Conservation (phyloP, 1,140 invertebrate genomes). For the Drosophila lacteicornis region DNA sequence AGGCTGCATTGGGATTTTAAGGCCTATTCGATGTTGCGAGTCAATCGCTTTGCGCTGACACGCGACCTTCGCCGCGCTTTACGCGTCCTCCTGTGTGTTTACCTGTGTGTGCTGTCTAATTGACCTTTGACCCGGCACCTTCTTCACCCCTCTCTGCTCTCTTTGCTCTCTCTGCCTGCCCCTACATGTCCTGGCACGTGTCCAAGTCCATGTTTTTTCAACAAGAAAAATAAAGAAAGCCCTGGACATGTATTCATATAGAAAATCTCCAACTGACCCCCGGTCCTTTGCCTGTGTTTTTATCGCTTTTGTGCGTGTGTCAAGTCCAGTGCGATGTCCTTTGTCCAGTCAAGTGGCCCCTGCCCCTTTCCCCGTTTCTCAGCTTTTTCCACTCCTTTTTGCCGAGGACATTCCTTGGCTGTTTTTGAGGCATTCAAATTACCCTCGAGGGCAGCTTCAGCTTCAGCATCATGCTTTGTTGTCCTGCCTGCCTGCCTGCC, state of each 20-base stretch:
- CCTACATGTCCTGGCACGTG: not conserved
- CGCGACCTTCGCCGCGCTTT: conserved; percentile 17
- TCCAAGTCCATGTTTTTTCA: conserved; percentile 1
- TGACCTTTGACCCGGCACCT: conserved; percentile 51
- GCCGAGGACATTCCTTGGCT: conserved; percentile 38
- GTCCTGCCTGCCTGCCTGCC: conserved; percentile 44
- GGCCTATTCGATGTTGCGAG: conserved; percentile 18
- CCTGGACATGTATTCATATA: not conserved
- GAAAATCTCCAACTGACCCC: conserved; percentile 18
- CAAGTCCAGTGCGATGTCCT: conserved; percentile 72
- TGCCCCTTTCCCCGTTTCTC: not conserved
- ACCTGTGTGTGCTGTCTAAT: conserved; percentile 10
- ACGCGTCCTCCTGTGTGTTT: not conserved
- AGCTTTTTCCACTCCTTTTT: conserved; percentile 2
- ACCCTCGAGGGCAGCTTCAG: conserved; percentile 72
- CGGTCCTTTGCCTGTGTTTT: conserved; percentile 1
- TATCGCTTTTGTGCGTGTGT: conserved; percentile 71
- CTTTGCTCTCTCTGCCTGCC: not conserved
- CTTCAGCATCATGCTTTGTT: conserved; percentile 55
- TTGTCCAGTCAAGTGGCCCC: conserved; percentile 76
- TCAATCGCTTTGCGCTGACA: conserved; percentile 29
- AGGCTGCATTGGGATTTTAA: conserved; percentile 2
- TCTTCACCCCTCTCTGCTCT: not conserved
- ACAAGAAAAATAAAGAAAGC: too few relatives aligned
- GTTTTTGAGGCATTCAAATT: conserved; percentile 65